A percentile compares a stretch with the other conserved stretches of the same genome.
phyloP scores from a whole-genome alignment of 2,113 vertebrate species.

The Myrmecophaga tridactyla region DNA sequence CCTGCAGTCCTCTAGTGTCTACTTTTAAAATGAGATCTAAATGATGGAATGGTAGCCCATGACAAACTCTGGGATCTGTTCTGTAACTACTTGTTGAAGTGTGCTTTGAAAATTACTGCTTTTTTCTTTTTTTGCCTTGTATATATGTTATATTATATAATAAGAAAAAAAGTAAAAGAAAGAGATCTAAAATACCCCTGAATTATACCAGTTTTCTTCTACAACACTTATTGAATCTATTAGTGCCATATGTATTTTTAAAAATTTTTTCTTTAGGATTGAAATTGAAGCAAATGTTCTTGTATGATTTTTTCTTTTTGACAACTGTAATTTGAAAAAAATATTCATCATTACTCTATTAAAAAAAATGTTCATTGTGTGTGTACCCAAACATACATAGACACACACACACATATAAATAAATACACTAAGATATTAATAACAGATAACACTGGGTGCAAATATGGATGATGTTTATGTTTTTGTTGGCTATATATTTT shows the following conservation, averaged over 20 bases:
- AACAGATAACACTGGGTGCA: background rate
- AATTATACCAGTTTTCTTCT: background rate
- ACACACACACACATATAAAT: background rate
- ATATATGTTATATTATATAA: too few relatives aligned
- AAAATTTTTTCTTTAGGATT: background rate
- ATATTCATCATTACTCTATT: background rate
- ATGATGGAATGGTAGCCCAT: too few relatives aligned
- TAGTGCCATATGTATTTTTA: background rate
- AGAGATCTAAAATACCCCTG: background rate
- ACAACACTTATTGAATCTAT: background rate
- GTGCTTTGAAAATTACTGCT: too few relatives aligned
- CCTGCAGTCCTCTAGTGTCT: too few relatives aligned
- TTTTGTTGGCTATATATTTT: slow-evolving; percentile 26
- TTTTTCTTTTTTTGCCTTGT: too few relatives aligned
- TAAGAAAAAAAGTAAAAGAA: too few relatives aligned
- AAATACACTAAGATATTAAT: background rate
- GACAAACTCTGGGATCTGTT: too few relatives aligned
- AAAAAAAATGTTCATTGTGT: background rate
- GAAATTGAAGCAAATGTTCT: background rate
- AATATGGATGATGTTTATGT: background rate
- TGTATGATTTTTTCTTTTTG: background rate
- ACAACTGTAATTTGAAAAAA: background rate
- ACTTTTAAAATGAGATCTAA: too few relatives aligned
- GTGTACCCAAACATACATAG: background rate
- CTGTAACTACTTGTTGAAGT: too few relatives aligned